Conservation (phyloP, 2,113 vertebrate species). For the Mastomys coucha region DNA sequence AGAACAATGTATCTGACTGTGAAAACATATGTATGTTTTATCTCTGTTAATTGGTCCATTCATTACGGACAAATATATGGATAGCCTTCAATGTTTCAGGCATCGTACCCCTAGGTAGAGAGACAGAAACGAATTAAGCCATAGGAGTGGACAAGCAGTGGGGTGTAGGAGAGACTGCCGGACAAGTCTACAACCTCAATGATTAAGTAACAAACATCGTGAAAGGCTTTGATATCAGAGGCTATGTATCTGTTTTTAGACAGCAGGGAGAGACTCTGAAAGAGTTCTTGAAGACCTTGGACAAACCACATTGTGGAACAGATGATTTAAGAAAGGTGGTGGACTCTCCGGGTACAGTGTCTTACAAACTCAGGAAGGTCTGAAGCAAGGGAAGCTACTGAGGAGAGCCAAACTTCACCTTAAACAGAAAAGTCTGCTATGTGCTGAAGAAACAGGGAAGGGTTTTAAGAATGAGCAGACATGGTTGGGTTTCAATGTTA, state of each 20-base stretch:
- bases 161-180: not conserved
- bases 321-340: not conserved
- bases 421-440: not conserved
- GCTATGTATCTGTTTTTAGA: not conserved
- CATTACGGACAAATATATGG: not conserved
- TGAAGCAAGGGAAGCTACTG: not conserved
- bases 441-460: not conserved
- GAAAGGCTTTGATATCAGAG: not conserved
- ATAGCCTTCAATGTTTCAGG: conserved; percentile 1
- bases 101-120: not conserved
- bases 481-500: not conserved
- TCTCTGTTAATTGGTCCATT: conserved; percentile 47
- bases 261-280: not conserved
- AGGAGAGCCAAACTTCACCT: not conserved
- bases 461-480: not conserved
- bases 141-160: not conserved
- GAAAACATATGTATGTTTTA: conserved; percentile 10
- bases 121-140: conserved; percentile 20
- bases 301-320: not conserved
- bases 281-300: not conserved
- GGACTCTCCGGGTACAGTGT: not conserved
- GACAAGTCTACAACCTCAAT: not conserved
- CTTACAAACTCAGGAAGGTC: not conserved
- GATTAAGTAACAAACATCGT: not conserved
- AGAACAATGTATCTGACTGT: conserved; percentile 23